These are phyloP conservation scores for Poicephalus gulielmi DNA, from an alignment of 2,113 vertebrate genomes.

Conservation along the genomic window DNA sequence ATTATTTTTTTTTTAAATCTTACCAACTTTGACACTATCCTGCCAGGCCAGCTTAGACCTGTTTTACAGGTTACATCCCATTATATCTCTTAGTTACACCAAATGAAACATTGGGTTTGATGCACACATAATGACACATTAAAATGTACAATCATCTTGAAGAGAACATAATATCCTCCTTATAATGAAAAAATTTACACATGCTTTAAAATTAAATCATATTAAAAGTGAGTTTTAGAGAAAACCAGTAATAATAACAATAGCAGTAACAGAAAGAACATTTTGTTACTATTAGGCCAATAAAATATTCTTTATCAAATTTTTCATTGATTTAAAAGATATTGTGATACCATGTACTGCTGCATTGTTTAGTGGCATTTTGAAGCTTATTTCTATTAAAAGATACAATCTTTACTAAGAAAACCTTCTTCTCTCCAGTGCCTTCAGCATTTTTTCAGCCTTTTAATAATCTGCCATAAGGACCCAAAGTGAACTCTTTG, in stretches of 20 bases:
- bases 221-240: background rate
- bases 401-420: background rate
- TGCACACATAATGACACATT: background rate
- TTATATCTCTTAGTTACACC: background rate
- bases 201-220: background rate
- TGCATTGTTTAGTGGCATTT: background rate
- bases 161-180: accelerated
- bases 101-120: background rate
- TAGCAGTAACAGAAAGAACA: background rate
- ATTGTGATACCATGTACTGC: background rate
- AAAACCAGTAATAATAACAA: background rate
- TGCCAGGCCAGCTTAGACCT: background rate
- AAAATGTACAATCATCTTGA: background rate
- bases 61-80: background rate
- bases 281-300: background rate
- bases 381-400: background rate
- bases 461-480: background rate
- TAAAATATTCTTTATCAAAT: background rate
- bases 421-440: background rate
- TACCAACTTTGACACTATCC: background rate
- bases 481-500: background rate
- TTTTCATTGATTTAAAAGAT: background rate
- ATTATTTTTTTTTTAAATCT: background rate
- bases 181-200: background rate
- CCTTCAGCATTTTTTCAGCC: background rate